Evolutionary conservation across 2,797 vertebrate species (phyloP), one percentile per base, ranked within the genome.

Genomic region (Danio tinwini): DNA sequence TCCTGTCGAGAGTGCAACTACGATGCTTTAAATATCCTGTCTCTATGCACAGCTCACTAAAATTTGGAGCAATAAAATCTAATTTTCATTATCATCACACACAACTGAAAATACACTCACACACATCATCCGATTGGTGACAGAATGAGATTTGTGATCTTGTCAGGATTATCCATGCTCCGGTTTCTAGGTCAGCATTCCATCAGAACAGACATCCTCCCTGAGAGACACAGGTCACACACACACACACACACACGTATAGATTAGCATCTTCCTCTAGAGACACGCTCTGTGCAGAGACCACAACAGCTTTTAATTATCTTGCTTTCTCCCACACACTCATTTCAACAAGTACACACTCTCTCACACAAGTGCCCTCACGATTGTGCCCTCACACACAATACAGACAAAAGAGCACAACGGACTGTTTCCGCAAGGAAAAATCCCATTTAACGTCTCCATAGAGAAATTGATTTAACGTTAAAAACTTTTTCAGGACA

Each of bases 141-240:
- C 67, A 78, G 81, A 82, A 75, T 81, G 75, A 78, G 78, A 83
- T 82, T 84, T 81, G 83, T 79, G 83, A 76, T 86, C 64, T 80
- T 82, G 82, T 84, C 77, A 62, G 74, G 82, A 82, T 83, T 82
- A 84, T 84, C 70, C 67, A 79, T 72, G 78, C 64, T 78, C 64
- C 74, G 65, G 58, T 82, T 82, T 86, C 81, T 84, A 81, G 85
- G 85, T 86, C 85, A 86, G 59, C 74, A 72, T 82, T 84, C 78
- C 81, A 82, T 81, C 81, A 82, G 82, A 78, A 49, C 67, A 65
- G 47, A 47, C 70, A 62, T 74, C 55, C 64, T 82, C 59, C 81
- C 72, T 56, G 16, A 74, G 78, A 75, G 68, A 77, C 65, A 65
- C 72, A 81, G 81, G 77, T 86, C 68, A 42, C 12, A 71, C 29